These are phyloP conservation scores for Bradypus variegatus DNA, from an alignment of 2,797 vertebrate species.

Conservation along the genomic window DNA sequence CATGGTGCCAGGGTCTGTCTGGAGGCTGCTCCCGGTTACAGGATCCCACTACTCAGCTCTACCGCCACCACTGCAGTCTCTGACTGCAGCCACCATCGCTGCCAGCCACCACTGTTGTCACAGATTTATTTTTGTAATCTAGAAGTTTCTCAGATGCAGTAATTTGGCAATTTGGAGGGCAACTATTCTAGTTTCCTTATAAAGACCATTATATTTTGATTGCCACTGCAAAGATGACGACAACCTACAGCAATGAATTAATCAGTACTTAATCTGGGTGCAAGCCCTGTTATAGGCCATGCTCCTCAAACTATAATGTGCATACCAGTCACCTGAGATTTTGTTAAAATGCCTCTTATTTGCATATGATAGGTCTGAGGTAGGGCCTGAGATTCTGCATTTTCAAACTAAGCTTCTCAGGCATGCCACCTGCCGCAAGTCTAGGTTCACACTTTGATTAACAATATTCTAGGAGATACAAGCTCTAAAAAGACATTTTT, in stretches of 20 bases:
- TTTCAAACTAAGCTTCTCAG: background rate
- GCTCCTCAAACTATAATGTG: background rate
- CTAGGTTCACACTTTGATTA: background rate
- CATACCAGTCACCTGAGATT: background rate
- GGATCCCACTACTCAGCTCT: conserved; percentile 50
- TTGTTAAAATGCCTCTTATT: background rate
- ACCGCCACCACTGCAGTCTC: conserved; percentile 55
- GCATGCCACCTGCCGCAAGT: background rate
- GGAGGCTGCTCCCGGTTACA: conserved; percentile 47
- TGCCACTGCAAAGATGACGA: background rate
- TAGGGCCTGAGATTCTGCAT: background rate
- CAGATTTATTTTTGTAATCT: background rate
- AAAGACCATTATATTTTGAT: background rate
- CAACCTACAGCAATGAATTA: background rate
- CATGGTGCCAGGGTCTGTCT: conserved; percentile 75
- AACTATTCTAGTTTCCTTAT: background rate
- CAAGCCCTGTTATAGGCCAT: background rate
- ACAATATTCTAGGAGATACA: background rate
- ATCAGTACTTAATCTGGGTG: fast-evolving
- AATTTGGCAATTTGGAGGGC: background rate
- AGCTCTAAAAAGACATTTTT: background rate
- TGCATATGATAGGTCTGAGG: background rate
- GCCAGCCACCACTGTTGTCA: conserved; percentile 66
- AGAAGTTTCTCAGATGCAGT: background rate
- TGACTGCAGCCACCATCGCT: conserved; percentile 54